A percentile compares a stretch with the other conserved stretches of the same genome.
phyloP scores from a whole-genome alignment of 1,140 invertebrate species.

The Aphis gossypii region DNA sequence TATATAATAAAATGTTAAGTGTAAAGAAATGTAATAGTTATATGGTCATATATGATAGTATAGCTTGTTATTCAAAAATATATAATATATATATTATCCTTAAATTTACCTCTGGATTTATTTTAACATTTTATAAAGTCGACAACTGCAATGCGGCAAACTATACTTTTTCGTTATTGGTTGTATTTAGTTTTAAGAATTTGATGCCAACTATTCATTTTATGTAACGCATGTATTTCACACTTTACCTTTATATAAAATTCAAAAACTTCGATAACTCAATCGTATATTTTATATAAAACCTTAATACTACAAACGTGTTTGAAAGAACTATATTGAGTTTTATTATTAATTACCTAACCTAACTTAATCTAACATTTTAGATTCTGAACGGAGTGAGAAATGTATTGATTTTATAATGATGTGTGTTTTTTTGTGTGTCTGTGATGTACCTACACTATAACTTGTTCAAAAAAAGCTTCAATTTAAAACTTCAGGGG shows the following conservation, averaged over 20 bases:
- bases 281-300: background rate
- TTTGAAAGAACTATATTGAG: background rate
- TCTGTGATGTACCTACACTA: too few species aligned
- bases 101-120: background rate
- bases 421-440: too few species aligned
- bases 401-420: too few species aligned
- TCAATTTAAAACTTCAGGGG: too few species aligned
- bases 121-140: background rate
- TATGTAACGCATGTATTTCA: background rate
- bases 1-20: background rate
- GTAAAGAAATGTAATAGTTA: background rate
- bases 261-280: background rate
- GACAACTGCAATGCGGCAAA: background rate
- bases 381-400: too few species aligned
- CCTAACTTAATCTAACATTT: too few species aligned
- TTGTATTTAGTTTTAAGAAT: background rate
- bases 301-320: background rate
- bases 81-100: background rate
- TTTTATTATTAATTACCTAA: background rate
- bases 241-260: background rate
- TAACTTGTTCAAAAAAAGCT: too few species aligned
- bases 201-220: background rate
- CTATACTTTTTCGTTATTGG: background rate
- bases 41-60: background rate
- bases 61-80: too few species aligned